Percentiles rank a stretch among this genome's conserved stretches.
Conservation (phyloP, 64 coral and sea anemone genomes). For the Exaiptasia diaphana region DNA sequence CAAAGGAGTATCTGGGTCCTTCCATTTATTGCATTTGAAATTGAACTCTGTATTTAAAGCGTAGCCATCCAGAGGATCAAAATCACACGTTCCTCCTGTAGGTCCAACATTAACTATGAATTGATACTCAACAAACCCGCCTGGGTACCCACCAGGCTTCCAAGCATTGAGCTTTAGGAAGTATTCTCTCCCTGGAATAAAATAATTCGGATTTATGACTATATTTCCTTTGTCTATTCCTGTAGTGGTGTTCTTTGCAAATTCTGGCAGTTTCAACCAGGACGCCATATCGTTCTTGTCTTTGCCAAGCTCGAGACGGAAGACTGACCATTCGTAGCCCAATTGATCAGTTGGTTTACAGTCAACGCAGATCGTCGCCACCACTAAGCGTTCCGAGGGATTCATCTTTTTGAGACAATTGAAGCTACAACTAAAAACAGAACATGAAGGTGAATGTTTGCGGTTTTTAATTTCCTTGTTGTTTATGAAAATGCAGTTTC, state of each 20-base stretch:
- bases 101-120: slow-evolving; percentile 76
- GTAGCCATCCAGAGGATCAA: slow-evolving; percentile 51
- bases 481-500: background rate
- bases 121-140: slow-evolving; percentile 69
- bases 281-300: slow-evolving; percentile 26
- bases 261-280: slow-evolving; percentile 51
- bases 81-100: slow-evolving; percentile 27
- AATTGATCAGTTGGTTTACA: slow-evolving; percentile 53
- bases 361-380: slow-evolving; percentile 64
- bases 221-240: slow-evolving; percentile 46
- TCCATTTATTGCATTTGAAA: slow-evolving; percentile 66
- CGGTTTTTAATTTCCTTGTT: background rate
- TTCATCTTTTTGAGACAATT: slow-evolving; percentile 70
- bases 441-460: background rate
- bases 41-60: slow-evolving; percentile 68
- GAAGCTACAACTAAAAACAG: slow-evolving; percentile 58
- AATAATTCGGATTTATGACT: slow-evolving; percentile 55
- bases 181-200: slow-evolving; percentile 46
- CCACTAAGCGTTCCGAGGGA: slow-evolving; percentile 59
- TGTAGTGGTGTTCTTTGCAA: slow-evolving; percentile 49
- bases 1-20: slow-evolving; percentile 67
- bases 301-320: slow-evolving; percentile 2
- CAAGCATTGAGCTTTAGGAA: slow-evolving; percentile 72
- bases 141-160: slow-evolving; percentile 76
- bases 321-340: slow-evolving; percentile 66